These are phyloP conservation scores for Sander vitreus DNA, from an alignment of 2,113 vertebrate genomes.

Conservation along the genomic window DNA sequence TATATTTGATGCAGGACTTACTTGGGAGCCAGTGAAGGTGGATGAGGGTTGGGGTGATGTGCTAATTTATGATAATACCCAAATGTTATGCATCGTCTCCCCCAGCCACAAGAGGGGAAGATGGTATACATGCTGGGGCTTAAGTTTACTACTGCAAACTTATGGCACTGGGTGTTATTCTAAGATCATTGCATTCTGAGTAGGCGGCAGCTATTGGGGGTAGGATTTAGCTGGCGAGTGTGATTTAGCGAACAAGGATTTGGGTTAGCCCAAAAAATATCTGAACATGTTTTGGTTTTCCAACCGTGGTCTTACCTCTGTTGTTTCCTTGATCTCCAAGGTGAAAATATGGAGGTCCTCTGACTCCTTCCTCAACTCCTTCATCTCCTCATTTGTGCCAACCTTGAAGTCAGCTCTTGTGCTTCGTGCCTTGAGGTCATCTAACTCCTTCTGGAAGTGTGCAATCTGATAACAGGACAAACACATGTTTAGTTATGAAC, in stretches of 20 bases:
- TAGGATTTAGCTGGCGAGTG: background rate
- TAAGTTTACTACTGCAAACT: background rate
- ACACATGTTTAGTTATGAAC: background rate
- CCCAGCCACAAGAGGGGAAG: background rate
- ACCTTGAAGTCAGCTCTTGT: slow-evolving; percentile 89
- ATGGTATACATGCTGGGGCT: background rate
- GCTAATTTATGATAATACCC: background rate
- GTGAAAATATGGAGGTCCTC: slow-evolving; percentile 91
- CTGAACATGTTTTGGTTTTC: background rate
- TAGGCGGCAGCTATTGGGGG: background rate
- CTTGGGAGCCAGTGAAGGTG: too few relatives aligned
- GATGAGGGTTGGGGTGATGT: too few relatives aligned
- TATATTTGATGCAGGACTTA: too few relatives aligned
- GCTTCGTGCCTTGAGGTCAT: slow-evolving; percentile 90
- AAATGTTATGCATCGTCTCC: background rate
- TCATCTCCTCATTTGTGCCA: slow-evolving; percentile 91
- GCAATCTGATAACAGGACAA: slow-evolving; percentile 84
- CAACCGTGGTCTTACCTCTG: slow-evolving; percentile 85
- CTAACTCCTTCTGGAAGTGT: slow-evolving; percentile 96
- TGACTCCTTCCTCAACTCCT: slow-evolving; percentile 86
- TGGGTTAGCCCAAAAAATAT: background rate
- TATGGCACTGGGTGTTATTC: background rate
- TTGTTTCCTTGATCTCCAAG: slow-evolving; percentile 94
- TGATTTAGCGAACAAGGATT: background rate
- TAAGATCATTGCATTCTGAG: background rate